Evolutionary conservation across 2,113 vertebrate genomes (phyloP), one percentile per base, ranked within the genome.

Genomic region (Xiphophorus couchianus): DNA sequence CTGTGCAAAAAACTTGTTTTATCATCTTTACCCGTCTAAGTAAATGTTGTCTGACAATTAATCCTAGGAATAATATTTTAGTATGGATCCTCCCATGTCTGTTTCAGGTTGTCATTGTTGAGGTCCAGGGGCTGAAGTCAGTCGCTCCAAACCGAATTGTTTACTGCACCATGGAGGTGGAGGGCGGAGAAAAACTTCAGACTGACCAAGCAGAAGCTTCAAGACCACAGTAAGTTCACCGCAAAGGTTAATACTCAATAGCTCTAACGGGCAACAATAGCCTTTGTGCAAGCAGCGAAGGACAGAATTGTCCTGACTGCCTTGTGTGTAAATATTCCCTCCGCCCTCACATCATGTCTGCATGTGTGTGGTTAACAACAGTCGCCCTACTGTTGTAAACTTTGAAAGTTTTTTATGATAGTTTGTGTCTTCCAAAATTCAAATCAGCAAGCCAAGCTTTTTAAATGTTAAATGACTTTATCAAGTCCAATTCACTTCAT

Each of bases 141-240:
- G 94, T 99, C 0, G 97, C 97, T 79, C 96, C 98, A 17, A 98
- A 97, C 90, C 94, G 97, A 71, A 96, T 99, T 48, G 97, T 99
- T 25, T 99, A 99, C 91, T 99, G 98, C 88, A 99, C 98, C 62
- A 99, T 99, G 98, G 98, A 99, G 92, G 97, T 99, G 64, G 98
- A 99, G 88, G 97, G 98, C 11, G 97, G 97, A 0, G 95, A 98
- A 62, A 99, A 99, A 82, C 96, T 99, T 68, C 98, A 99, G 91
- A 99, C 98, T 0, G 98, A 99, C 91, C 97, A 99, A 62, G 98
- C 97, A 10, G 97, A 99, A 93, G 98, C 97, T 51, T 99, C 97
- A 77, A 96, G 96, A 88, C 97, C 98, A 81, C 97, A 97, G 98
- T 99, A 94, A 97, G 98, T 84, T 3, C 2, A 3, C 64, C 33